Base-by-base conservation (phyloP, 64 coral and sea anemone species). In the Actinia tenebrosa region DNA sequence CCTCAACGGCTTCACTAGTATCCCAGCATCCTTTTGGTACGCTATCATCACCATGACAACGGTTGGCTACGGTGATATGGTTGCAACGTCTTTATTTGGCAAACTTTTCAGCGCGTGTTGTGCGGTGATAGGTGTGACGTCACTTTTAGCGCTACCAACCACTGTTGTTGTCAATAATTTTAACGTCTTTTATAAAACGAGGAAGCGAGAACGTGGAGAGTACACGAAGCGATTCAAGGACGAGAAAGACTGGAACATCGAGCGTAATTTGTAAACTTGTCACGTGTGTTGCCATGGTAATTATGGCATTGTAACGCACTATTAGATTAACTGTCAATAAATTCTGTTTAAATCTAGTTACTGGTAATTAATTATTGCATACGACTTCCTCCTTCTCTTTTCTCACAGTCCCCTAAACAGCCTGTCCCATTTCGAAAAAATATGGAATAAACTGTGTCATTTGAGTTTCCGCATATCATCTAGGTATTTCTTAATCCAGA, bases 41-140 rank as follows among this genome's bases (percentile, higher is more conserved):
- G 86, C 82, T 30, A 86, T 95, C 50, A 92, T 99, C 78, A 99
- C 97, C 86, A 99, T 99, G 97, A 94, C 93, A 87, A 99, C 97
- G 4, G 97, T 99, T 26, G 97, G 97, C 0, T 98, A 95, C 47
- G 96, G 96, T 46, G 96, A 98, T 72, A 81, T 94, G 56, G 86
- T 91, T 10, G 89, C 95, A 0, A 66, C 62, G 45, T 92, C 95
- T 16, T 47, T 80, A n/a, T 68, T 71, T 14, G 95, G 95, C 82
- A 94, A 98, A 87, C 3, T 94, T 81, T 83, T 94, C 45, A 89
- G 95, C 44, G 89, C 89, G 26, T 89, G 90, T 80, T 98, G 95
- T 46, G 95, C 92, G 9, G 72, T 98, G 3, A 91, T 91, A 20
- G 95, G 95, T 44, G 92, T 98, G 17, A 92, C 89, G 18, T 91